phyloP scores from a whole-genome alignment of 35 echinoderm and acorn worm species.

The Patiria miniata region DNA sequence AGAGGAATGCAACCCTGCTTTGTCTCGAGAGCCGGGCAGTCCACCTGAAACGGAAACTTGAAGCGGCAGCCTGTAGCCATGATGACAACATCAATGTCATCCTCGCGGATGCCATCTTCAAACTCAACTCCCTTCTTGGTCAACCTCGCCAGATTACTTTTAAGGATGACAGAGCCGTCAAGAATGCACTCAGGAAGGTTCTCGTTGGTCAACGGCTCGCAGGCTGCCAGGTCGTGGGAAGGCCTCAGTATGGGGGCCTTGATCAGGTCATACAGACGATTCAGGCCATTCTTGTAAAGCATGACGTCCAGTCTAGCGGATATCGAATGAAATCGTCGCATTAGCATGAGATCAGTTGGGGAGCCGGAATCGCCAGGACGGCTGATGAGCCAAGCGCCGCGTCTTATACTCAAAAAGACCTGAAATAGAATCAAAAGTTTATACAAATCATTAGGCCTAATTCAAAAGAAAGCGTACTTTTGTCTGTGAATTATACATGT shows the following conservation, averaged over 20 bases:
- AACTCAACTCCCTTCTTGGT: slow-evolving; percentile 48
- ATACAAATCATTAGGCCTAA: background rate
- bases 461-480: background rate
- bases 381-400: slow-evolving; percentile 65
- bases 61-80: slow-evolving; percentile 54
- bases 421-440: background rate
- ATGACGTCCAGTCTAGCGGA: background rate
- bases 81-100: slow-evolving; percentile 63
- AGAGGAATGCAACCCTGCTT: slow-evolving; percentile 42
- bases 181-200: slow-evolving; percentile 48
- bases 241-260: slow-evolving; percentile 39
- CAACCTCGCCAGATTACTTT: slow-evolving; percentile 31
- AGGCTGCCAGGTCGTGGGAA: background rate
- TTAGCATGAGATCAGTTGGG: slow-evolving; percentile 31
- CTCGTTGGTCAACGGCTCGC: slow-evolving; percentile 65
- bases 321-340: background rate
- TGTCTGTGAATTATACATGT: no score
- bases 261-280: slow-evolving; percentile 23
- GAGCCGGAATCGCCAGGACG: slow-evolving; percentile 35
- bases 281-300: background rate
- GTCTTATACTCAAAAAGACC: slow-evolving; percentile 60
- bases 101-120: slow-evolving; percentile 67
- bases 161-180: slow-evolving; percentile 49
- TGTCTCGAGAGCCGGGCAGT: slow-evolving; percentile 18
- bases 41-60: slow-evolving; percentile 50